phyloP scores from a whole-genome alignment of 1,140 invertebrate genomes.

The Philopotamus ludificatus region DNA sequence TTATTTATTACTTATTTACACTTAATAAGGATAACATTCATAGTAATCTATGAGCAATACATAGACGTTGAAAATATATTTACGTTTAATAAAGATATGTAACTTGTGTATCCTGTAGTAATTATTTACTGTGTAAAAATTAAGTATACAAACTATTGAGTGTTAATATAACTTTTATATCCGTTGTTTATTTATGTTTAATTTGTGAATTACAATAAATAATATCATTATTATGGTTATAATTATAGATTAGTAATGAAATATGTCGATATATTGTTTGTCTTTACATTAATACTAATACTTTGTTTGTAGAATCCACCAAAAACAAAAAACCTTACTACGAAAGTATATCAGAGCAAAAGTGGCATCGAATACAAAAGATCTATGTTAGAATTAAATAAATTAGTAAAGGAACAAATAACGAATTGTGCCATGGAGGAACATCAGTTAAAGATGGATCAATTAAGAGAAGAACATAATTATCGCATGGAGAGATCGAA shows the following conservation, averaged over 20 bases:
- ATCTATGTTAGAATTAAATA: slow-evolving; percentile 36
- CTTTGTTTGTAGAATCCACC: slow-evolving; percentile 33
- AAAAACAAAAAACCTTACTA: slow-evolving; percentile 30
- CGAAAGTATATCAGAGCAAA: slow-evolving; percentile 28
- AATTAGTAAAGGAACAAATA: slow-evolving; percentile 36
- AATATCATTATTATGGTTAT: not conserved
- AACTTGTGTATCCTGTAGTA: too few species aligned
- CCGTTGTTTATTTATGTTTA: not conserved
- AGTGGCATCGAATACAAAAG: slow-evolving; percentile 34
- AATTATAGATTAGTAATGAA: not conserved
- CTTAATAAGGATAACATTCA: too few species aligned
- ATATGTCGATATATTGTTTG: not conserved
- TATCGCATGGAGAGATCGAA: slow-evolving; percentile 23
- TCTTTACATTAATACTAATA: not conserved
- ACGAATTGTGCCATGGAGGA: slow-evolving; percentile 35
- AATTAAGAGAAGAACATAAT: slow-evolving; percentile 32
- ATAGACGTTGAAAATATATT: too few species aligned
- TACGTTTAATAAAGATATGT: too few species aligned
- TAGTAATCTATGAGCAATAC: too few species aligned
- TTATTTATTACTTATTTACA: too few species aligned
- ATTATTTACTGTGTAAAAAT: too few species aligned
- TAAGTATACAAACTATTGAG: too few species aligned
- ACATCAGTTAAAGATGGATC: slow-evolving; percentile 34
- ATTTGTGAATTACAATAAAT: slow-evolving; percentile 1
- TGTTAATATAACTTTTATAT: not conserved